Base-by-base conservation (phyloP, 2,113 vertebrate genomes). In the Chunga burmeisteri region DNA sequence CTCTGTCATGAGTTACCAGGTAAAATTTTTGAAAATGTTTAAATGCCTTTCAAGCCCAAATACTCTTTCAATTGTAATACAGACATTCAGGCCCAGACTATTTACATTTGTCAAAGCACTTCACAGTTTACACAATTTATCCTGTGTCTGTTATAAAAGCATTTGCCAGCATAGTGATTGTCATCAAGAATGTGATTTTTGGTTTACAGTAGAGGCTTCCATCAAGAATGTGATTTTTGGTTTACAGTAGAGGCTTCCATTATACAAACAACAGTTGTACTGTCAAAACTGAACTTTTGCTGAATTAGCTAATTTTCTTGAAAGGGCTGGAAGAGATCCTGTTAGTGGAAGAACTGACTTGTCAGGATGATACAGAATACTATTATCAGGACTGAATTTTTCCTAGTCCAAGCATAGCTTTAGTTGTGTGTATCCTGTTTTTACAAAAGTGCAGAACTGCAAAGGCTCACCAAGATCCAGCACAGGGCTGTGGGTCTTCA, bases 271-370 rank as follows among this genome's bases (percentile, higher is more conserved):
- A 58, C 12, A 93, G 56, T 52, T 29, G 22, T 66, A 46, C 71
- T 85, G 36, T 63, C 52, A 95, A 90, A 93, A 88, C 17, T 1
- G n/a, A 85, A 29, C 36, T 90, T 95, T 53, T 80, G 70, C 62
- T 95, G 81, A 91, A 63, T 91, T 80, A 62, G 36, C 53, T 80
- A 44, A 72, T 96, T 94, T 93, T 79, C 19, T 79, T 84, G 86
- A 91, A 93, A 91, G 25, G 11, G 7, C 21, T 79, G 56, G 42
- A 93, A 94, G 25, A 83, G 21, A 75, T 84, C 56, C 38, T 0
- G 5, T 74, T 84, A 81, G 61, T 74, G 50, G 49, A 87, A 20
- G 23, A n/a, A 75, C 7, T 71, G 77, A 55, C 66, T 94, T 81
- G 26, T 72, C 84, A 81, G 47, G 20, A 56, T 59, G 44, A 81